Percentiles rank a stretch among this genome's conserved stretches.
Conservation (phyloP, 2,888 invertebrate species). For the Leptopterna dolabrata region DNA sequence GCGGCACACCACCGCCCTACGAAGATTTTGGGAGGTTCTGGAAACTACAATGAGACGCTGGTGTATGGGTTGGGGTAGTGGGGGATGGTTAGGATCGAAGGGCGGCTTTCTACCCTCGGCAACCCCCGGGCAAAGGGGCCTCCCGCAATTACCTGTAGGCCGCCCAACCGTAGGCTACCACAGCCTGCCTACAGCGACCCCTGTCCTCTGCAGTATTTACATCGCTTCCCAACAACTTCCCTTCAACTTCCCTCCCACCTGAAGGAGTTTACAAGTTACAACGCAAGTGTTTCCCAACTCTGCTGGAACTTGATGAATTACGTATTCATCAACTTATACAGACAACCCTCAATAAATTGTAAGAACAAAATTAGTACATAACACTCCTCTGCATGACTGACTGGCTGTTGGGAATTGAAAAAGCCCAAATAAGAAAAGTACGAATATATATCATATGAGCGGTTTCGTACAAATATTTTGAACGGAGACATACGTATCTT, state of each 20-base stretch:
- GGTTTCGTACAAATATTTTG: no score
- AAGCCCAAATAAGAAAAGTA: no score
- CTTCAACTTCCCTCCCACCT: neutral
- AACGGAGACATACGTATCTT: no score
- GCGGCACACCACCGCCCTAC: neutral
- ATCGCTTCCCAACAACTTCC: neutral
- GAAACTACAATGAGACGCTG: neutral
- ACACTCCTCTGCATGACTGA: no score
- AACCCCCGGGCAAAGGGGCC: neutral
- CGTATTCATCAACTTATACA: neutral
- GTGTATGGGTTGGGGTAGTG: neutral
- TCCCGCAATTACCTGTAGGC: neutral
- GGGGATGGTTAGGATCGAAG: no score
- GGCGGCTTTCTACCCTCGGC: neutral
- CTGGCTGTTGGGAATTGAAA: no score
- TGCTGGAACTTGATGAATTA: neutral
- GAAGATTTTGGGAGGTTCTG: neutral
- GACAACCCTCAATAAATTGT: no score
- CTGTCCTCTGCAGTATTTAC: neutral
- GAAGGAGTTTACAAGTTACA: neutral
- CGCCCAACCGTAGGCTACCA: neutral
- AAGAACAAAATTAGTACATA: no score
- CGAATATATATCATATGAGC: no score
- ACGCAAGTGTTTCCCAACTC: neutral
- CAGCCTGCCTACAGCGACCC: neutral